phyloP scores from a whole-genome alignment of 1,140 invertebrate species.

The Drosophila nigrodunni region DNA sequence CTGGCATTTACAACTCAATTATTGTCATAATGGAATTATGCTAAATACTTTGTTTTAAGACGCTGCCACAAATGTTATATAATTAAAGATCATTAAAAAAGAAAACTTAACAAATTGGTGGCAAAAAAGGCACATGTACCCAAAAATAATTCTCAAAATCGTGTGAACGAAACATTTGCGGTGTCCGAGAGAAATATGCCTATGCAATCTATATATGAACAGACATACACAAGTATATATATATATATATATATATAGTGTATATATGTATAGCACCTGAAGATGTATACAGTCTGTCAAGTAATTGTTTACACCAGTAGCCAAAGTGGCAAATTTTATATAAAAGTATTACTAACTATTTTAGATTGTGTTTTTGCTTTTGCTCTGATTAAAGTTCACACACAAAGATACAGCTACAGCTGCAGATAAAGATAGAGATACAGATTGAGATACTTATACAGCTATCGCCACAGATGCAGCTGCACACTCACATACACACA shows the following conservation, averaged over 20 bases:
- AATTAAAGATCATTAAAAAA: constrained; percentile 21
- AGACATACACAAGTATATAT: constrained; percentile 12
- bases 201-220: constrained; percentile 15
- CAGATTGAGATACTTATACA: constrained; percentile 6
- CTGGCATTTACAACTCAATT: no score
- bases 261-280: background rate
- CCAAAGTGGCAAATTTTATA: no score
- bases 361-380: background rate
- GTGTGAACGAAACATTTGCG: constrained; percentile 20
- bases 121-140: constrained; percentile 20
- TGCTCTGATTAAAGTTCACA: constrained; percentile 10
- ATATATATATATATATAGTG: constrained; percentile 4
- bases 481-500: background rate
- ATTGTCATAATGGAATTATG: background rate
- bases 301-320: no score
- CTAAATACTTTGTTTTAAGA: background rate
- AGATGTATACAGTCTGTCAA: background rate
- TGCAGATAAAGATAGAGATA: constrained; percentile 6
- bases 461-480: background rate
- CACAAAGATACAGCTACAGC: constrained; percentile 24
- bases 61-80: constrained; percentile 31
- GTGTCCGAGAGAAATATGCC: constrained; percentile 22
- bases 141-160: constrained; percentile 24
- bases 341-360: background rate
- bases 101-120: constrained; percentile 18